These are phyloP conservation scores for Ctenopoma multispine DNA, from an alignment of 2,797 vertebrate genomes.

Conservation along the genomic window DNA sequence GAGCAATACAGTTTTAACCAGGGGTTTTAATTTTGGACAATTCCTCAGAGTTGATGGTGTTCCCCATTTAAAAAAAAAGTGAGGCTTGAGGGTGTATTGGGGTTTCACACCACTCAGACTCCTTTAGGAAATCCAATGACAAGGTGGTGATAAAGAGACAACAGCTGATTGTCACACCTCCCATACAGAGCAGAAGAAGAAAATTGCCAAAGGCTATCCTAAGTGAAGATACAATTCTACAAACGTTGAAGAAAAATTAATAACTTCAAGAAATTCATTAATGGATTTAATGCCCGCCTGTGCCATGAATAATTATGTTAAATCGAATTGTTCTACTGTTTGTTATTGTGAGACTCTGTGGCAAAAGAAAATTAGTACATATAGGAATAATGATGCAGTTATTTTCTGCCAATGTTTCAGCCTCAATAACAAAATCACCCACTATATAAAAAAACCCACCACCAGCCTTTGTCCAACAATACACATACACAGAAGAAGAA, in stretches of 20 bases:
- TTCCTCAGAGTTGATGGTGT: neutral
- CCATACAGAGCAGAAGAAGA: neutral
- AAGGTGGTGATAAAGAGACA: conserved; percentile 6
- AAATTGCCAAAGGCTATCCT: neutral
- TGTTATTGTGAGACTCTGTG: conserved; percentile 8
- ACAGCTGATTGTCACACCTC: conserved; percentile 2
- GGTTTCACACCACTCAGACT: neutral
- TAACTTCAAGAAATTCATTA: conserved; percentile 19
- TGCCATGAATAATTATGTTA: neutral
- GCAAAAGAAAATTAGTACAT: conserved; percentile 8
- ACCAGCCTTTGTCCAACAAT: conserved; percentile 39
- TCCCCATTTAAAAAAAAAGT: neutral
- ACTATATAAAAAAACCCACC: conserved; percentile 9
- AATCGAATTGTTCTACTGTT: conserved; percentile 1
- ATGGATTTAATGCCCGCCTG: conserved; percentile 10
- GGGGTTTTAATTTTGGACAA: neutral
- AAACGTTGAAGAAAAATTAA: conserved; percentile 13
- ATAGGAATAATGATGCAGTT: conserved; percentile 5
- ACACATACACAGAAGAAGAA: conserved; percentile 24
- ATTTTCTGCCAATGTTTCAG: conserved; percentile 14
- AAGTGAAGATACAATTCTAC: neutral
- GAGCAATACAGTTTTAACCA: neutral
- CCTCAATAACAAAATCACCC: conserved; percentile 18
- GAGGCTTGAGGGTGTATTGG: neutral
- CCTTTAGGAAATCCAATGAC: neutral